Evolutionary conservation across 2,113 vertebrate genomes (phyloP), one percentile per base, ranked within the genome.

Genomic region (Aegithalos caudatus): DNA sequence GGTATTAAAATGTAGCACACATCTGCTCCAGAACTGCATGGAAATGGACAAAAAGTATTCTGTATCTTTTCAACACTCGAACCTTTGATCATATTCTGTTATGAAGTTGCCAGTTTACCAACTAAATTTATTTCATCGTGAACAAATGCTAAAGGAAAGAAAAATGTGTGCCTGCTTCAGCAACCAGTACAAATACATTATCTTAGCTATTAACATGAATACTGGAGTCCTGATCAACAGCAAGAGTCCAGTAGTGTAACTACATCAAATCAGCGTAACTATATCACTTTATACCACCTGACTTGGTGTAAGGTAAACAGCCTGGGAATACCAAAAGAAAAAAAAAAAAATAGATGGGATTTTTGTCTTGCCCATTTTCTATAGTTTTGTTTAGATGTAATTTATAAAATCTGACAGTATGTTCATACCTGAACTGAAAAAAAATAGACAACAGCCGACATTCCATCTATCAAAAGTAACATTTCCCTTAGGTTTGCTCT

Each of bases 401-500:
- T 38, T 90, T 73, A 81, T n/a, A 37, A 95, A 96, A 69, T 69
- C 51, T 91, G 72, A 53, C 17, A 58, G 17, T 4, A 44, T 45
- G 45, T 47, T 95, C 70, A 11, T 31, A 86, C 51, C 73, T 70
- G 31, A 94, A 94, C 17, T 42, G 12, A 21, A 85, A 73, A 66
- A 65, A 64, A 84, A 51, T 9, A 62, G 25, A 61, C 50, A 28
- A 58, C 27, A 78, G 29, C 18, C 79, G 60, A 79, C 88, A 95
- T 91, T 96, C 94, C 90, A 90, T 67, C 73, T 50, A 88, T 86
- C 82, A 94, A 79, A 95, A 90, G 54, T 47, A 94, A 71, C 42
- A 91, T 77, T 92, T 92, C 70, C 65, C 78, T 92, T 58, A 70
- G 86, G 74, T 97, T 94, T 96, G 84, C 69, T 97, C 81, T 94